Conservation (phyloP, 2,797 vertebrate species). For the Scyliorhinus canicula region DNA sequence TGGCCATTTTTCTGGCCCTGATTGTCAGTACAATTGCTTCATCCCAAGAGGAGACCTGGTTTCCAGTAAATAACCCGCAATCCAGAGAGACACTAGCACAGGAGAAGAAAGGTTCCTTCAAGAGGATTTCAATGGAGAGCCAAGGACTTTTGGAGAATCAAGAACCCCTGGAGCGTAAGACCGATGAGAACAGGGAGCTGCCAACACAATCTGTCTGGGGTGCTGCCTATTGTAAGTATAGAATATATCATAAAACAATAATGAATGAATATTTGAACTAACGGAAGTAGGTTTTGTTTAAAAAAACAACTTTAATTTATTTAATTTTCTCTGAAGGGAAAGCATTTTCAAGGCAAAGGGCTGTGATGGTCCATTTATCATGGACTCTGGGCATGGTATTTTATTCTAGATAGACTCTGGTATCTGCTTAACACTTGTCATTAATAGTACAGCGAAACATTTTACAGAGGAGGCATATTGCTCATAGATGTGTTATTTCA, state of each 20-base stretch:
- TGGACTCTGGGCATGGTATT: no score
- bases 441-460: no score
- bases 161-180: background rate
- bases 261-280: background rate
- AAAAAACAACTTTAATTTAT: background rate
- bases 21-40: conserved; percentile 49
- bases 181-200: background rate
- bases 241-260: background rate
- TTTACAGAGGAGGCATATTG: no score
- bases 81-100: conserved; percentile 5
- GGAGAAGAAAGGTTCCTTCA: background rate
- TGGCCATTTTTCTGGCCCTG: conserved; percentile 50
- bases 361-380: no score
- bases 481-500: no score
- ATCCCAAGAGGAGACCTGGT: conserved; percentile 32
- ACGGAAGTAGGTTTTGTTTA: background rate
- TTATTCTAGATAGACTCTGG: no score
- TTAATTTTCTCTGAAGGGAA: background rate
- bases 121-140: background rate
- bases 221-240: conserved; percentile 21
- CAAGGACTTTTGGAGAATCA: background rate
- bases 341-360: background rate
- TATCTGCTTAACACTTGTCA: no score
- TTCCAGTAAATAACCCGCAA: background rate
- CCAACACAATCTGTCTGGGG: conserved; percentile 17